Conservation (phyloP, 2,113 vertebrate species). For the Cettia cetti region DNA sequence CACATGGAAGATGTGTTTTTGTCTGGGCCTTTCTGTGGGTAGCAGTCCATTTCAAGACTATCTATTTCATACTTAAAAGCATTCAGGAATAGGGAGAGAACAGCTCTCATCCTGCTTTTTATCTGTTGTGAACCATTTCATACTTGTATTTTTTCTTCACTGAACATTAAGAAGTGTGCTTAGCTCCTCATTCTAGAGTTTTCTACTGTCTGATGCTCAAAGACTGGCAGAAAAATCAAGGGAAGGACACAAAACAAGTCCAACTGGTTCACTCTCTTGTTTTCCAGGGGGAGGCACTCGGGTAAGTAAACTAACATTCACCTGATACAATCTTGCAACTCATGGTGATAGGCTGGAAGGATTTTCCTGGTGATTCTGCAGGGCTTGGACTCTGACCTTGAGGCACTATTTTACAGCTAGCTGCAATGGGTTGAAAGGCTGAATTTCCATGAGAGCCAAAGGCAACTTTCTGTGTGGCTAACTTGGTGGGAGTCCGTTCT, state of each 20-base stretch:
- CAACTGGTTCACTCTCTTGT: neutral
- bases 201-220: neutral
- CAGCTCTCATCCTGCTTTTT: neutral
- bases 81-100: neutral
- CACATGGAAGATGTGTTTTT: neutral
- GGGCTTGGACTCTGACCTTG: constrained; percentile 88
- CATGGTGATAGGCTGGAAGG: constrained; percentile 98
- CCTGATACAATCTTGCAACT: constrained; percentile 99
- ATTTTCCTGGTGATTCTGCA: constrained; percentile 92
- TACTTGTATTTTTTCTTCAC: neutral
- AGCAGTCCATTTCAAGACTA: neutral
- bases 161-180: neutral
- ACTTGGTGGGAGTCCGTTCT: constrained; percentile 89
- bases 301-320: constrained; percentile 64
- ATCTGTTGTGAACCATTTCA: neutral
- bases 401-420: constrained; percentile 96
- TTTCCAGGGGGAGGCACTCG: neutral
- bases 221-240: neutral
- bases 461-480: constrained; percentile 85
- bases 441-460: constrained; percentile 94
- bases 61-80: neutral
- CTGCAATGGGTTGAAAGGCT: constrained; percentile 97
- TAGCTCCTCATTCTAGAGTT: neutral
- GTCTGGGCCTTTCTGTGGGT: neutral
- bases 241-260: neutral